Conservation (phyloP, 2,797 vertebrate species). For the Potorous gilbertii region DNA sequence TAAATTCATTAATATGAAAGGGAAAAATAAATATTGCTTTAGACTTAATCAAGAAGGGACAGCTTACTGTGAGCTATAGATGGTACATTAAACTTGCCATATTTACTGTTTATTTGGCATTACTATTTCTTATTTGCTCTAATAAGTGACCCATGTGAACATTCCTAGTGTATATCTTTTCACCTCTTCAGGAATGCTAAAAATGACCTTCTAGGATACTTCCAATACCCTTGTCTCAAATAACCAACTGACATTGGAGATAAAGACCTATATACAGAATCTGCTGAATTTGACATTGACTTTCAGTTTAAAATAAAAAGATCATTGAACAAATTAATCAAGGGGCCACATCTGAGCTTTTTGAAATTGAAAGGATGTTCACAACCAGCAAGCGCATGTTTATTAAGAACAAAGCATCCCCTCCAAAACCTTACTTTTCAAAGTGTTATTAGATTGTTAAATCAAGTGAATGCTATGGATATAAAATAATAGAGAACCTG, state of each 20-base stretch:
- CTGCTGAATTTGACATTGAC: not conserved
- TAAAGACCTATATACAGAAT: not conserved
- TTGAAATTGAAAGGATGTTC: not conserved
- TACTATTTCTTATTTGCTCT: not conserved
- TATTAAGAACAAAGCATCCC: not conserved
- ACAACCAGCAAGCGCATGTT: not conserved
- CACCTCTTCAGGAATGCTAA: not conserved
- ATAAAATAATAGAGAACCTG: not conserved
- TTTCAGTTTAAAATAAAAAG: not conserved
- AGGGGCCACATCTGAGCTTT: not conserved
- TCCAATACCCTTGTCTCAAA: not conserved
- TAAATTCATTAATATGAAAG: not conserved
- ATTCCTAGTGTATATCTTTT: not conserved
- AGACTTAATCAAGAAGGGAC: not conserved
- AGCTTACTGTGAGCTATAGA: not conserved
- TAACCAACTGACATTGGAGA: not conserved
- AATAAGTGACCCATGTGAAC: not conserved
- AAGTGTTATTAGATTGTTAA: not conserved
- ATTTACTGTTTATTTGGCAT: not conserved
- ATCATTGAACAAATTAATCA: not conserved
- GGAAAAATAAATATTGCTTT: not conserved
- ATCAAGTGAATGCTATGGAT: not conserved
- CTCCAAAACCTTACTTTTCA: not conserved
- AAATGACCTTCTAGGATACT: not conserved
- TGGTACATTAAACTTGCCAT: not conserved